Percentiles rank a stretch among this genome's conserved stretches.
Evolutionary conservation across 2,888 invertebrate genomes (phyloP).

Genomic region (Drosophila planitibia): DNA sequence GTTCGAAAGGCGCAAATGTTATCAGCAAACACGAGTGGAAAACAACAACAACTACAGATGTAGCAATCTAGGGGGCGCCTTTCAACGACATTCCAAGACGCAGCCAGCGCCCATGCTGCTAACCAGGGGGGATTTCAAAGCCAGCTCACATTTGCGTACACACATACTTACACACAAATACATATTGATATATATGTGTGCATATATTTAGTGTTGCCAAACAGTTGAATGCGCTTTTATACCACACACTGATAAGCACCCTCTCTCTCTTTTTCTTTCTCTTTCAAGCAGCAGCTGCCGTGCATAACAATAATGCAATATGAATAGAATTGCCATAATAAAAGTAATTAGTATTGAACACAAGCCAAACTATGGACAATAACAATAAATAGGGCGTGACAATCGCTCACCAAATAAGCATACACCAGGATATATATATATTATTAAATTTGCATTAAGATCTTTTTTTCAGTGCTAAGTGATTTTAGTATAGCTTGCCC

Average conservation of each 20-base stretch:
- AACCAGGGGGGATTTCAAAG: conserved; percentile 31
- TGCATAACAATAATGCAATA: conserved; percentile 65
- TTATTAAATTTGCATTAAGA: background rate
- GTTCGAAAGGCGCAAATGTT: conserved; percentile 73
- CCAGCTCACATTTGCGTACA: conserved; percentile 2
- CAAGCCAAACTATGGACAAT: conserved; percentile 32
- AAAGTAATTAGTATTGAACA: conserved; percentile 72
- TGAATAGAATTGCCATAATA: conserved; percentile 62
- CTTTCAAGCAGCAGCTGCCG: conserved; percentile 30
- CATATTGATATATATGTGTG: background rate
- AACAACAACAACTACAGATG: conserved; percentile 35
- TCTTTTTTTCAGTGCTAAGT: conserved; percentile 1
- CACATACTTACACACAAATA: background rate
- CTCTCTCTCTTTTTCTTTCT: background rate
- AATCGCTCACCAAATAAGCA: conserved; percentile 12
- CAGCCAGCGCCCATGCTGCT: conserved; percentile 34
- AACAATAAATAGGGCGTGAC: conserved; percentile 40
- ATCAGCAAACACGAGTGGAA: conserved; percentile 64
- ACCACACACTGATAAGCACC: conserved; percentile 53
- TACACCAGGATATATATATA: background rate
- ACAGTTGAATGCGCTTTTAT: conserved; percentile 65
- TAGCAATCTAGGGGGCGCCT: conserved; percentile 42
- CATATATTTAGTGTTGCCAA: conserved; percentile 37
- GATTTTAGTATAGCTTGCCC: conserved; percentile 25
- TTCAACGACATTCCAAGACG: conserved; percentile 60